Conservation (phyloP, 2,113 vertebrate genomes). For the Struthidea cinerea region DNA sequence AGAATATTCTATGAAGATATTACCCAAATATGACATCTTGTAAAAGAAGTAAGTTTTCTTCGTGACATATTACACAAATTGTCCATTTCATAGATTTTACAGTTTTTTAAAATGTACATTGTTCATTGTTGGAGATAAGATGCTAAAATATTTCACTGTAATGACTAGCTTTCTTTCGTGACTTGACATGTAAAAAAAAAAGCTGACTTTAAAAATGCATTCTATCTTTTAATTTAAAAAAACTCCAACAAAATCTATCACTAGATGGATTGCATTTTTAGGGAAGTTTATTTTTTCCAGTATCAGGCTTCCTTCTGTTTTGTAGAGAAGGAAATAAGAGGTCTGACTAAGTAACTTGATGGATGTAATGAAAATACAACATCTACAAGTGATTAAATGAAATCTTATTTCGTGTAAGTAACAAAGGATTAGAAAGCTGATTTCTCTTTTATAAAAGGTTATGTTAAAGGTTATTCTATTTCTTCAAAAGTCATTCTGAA, state of each 20-base stretch:
- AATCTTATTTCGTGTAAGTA: background rate
- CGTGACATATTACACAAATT: background rate
- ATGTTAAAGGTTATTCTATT: conserved; percentile 21
- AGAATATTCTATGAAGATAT: background rate
- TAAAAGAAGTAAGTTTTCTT: background rate
- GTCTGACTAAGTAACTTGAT: background rate
- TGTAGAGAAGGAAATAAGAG: background rate
- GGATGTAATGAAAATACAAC: background rate
- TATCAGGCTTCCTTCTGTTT: background rate
- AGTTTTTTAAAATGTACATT: background rate
- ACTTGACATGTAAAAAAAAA: background rate
- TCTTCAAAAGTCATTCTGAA: background rate
- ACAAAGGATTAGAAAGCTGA: background rate
- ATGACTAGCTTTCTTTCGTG: background rate
- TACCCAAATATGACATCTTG: background rate
- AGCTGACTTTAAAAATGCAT: background rate
- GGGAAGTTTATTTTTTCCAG: background rate
- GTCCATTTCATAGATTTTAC: background rate
- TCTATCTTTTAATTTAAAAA: background rate
- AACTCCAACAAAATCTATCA: background rate
- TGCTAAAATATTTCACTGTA: background rate
- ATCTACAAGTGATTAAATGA: background rate
- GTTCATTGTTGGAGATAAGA: background rate
- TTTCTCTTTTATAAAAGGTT: background rate
- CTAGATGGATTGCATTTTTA: background rate